phyloP scores from a whole-genome alignment of 37 sponge, comb jelly and placozoan genomes.

The Agelas oroides region DNA sequence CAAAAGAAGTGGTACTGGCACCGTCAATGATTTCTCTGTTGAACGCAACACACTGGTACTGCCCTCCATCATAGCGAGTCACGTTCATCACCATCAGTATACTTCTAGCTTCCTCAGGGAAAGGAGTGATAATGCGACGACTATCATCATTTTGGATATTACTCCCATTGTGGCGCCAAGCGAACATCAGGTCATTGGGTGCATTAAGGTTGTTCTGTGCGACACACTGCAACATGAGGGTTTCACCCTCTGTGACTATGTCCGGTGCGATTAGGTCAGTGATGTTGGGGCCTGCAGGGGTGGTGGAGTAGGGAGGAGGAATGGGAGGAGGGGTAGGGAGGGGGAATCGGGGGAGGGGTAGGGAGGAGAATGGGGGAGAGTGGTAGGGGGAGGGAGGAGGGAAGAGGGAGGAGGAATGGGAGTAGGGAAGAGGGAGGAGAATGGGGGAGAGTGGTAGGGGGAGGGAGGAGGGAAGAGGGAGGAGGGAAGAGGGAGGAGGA shows the following conservation, averaged over 20 bases:
- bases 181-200: no score
- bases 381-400: background rate
- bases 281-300: background rate
- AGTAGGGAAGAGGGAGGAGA: background rate
- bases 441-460: background rate
- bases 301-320: background rate
- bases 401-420: background rate
- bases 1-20: no score
- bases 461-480: background rate
- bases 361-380: background rate
- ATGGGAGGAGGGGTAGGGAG: background rate
- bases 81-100: slow-evolving; percentile 6
- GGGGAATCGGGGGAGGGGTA: background rate
- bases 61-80: background rate
- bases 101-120: background rate
- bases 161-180: no score
- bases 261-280: background rate
- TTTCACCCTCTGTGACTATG: background rate
- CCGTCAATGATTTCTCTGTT: background rate
- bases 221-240: no score
- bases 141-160: no score
- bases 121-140: background rate
- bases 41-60: slow-evolving; percentile 6
- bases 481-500: no score
- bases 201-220: no score